These are phyloP conservation scores for Meleagris gallopavo DNA, from an alignment of 2,113 vertebrate species.

Conservation along the genomic window DNA sequence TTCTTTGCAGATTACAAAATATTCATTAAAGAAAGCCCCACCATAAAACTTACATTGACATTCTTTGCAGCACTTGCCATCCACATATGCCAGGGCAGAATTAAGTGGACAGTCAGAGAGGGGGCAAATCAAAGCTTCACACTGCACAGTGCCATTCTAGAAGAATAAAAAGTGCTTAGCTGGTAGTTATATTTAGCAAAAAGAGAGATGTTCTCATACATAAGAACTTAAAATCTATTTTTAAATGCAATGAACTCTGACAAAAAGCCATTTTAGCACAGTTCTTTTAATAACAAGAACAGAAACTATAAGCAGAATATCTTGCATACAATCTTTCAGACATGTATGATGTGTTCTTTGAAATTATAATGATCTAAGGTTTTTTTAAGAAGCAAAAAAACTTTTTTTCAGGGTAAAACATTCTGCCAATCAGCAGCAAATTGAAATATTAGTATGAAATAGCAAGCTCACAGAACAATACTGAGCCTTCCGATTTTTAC, in stretches of 20 bases:
- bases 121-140: slow-evolving; percentile 88
- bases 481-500: not conserved
- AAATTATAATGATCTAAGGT: not conserved
- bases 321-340: not conserved
- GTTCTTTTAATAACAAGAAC: not conserved
- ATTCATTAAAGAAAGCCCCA: not conserved
- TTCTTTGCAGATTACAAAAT: not conserved
- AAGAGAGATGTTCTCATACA: not conserved
- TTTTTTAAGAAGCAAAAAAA: not conserved
- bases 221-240: slow-evolving; percentile 5
- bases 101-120: slow-evolving; percentile 85
- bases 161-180: slow-evolving; percentile 51
- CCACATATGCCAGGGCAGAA: slow-evolving; percentile 86
- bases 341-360: not conserved
- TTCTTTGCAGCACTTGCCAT: slow-evolving; percentile 94
- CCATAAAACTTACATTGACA: slow-evolving; percentile 89
- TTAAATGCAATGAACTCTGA: slow-evolving; percentile 28
- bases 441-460: slow-evolving; percentile 7
- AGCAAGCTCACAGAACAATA: slow-evolving; percentile 11
- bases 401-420: slow-evolving; percentile 19
- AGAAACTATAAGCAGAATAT: not conserved
- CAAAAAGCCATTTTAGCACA: not conserved
- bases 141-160: slow-evolving; percentile 94
- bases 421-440: slow-evolving; percentile 39
- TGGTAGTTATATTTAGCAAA: slow-evolving; percentile 7